A percentile compares a stretch with the other conserved stretches of the same genome.
phyloP scores from a whole-genome alignment of 2,888 invertebrate species.

The Microctonus brassicae region DNA sequence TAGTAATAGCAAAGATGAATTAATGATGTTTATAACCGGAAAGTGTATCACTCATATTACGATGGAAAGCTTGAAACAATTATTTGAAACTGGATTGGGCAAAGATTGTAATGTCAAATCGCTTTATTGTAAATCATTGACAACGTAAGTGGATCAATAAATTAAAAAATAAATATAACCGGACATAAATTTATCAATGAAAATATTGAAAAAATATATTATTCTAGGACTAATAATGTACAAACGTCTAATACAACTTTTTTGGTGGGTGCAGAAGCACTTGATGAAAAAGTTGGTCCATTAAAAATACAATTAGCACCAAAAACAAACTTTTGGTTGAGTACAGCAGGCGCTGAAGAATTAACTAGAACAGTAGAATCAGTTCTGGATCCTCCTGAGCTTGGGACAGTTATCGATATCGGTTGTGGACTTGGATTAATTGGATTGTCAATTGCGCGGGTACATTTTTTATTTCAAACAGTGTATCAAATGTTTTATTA shows the following conservation, averaged over 20 bases:
- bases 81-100: slow-evolving; percentile 61
- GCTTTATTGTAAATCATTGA: slow-evolving; percentile 64
- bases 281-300: slow-evolving; percentile 63
- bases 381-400: slow-evolving; percentile 55
- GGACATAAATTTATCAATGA: neutral
- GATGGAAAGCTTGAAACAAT: slow-evolving; percentile 62
- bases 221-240: slow-evolving; percentile 52
- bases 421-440: slow-evolving; percentile 66
- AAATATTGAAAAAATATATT: neutral
- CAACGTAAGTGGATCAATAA: slow-evolving; percentile 56
- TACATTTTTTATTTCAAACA: slow-evolving; percentile 47
- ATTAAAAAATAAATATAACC: neutral
- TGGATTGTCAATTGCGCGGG: slow-evolving; percentile 63
- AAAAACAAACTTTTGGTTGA: slow-evolving; percentile 66
- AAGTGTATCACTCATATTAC: slow-evolving; percentile 58
- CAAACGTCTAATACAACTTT: slow-evolving; percentile 61
- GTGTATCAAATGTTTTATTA: neutral
- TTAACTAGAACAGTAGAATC: slow-evolving; percentile 60
- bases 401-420: slow-evolving; percentile 62
- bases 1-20: slow-evolving; percentile 62
- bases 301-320: slow-evolving; percentile 65
- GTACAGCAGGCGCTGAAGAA: slow-evolving; percentile 62
- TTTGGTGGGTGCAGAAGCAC: slow-evolving; percentile 63
- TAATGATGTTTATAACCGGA: slow-evolving; percentile 67
- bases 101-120: slow-evolving; percentile 67